A percentile compares a stretch with the other conserved stretches of the same genome.
Evolutionary conservation across 2,888 invertebrate genomes (phyloP).

Genomic region (Diarsia rubi): DNA sequence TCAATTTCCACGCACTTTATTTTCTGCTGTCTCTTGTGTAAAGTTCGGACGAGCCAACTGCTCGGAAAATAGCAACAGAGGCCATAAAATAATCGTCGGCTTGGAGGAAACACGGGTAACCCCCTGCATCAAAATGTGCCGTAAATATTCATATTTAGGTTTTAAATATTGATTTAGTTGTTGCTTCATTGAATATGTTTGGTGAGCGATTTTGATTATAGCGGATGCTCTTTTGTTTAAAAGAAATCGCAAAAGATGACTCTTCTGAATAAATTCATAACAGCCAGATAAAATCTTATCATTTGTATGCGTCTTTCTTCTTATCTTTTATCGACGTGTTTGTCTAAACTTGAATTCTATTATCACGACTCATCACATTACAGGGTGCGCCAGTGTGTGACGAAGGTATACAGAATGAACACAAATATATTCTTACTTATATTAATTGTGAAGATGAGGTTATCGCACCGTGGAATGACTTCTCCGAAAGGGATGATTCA

Average conservation of each 20-base stretch:
- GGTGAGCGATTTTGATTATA: slow-evolving; percentile 5
- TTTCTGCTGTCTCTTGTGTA: slow-evolving; percentile 84
- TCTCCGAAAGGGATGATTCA: slow-evolving; percentile 57
- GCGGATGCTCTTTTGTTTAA: slow-evolving; percentile 18
- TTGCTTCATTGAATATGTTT: slow-evolving; percentile 12
- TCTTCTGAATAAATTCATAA: slow-evolving; percentile 25
- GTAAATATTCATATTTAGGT: slow-evolving; percentile 34
- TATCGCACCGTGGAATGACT: slow-evolving; percentile 41
- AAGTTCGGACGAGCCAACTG: slow-evolving; percentile 67
- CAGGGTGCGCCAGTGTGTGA: slow-evolving; percentile 6
- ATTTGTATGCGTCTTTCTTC: slow-evolving; percentile 22
- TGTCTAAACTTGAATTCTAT: slow-evolving; percentile 48
- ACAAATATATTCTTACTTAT: slow-evolving; percentile 24
- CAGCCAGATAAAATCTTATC: slow-evolving; percentile 27
- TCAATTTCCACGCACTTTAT: slow-evolving; percentile 82
- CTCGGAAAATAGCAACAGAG: slow-evolving; percentile 67
- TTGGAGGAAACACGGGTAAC: slow-evolving; percentile 67
- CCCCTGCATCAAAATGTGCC: slow-evolving; percentile 10
- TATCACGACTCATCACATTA: slow-evolving; percentile 27
- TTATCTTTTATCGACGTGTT: slow-evolving; percentile 31
- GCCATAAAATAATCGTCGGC: slow-evolving; percentile 70
- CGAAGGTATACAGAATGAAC: not conserved
- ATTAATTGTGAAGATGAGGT: slow-evolving; percentile 38
- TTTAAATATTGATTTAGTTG: slow-evolving; percentile 34
- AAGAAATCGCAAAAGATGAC: not conserved